Percentiles rank a stretch among this genome's conserved stretches.
Evolutionary conservation across 2,113 vertebrate species (phyloP).

Genomic region (Ciconia stormi): DNA sequence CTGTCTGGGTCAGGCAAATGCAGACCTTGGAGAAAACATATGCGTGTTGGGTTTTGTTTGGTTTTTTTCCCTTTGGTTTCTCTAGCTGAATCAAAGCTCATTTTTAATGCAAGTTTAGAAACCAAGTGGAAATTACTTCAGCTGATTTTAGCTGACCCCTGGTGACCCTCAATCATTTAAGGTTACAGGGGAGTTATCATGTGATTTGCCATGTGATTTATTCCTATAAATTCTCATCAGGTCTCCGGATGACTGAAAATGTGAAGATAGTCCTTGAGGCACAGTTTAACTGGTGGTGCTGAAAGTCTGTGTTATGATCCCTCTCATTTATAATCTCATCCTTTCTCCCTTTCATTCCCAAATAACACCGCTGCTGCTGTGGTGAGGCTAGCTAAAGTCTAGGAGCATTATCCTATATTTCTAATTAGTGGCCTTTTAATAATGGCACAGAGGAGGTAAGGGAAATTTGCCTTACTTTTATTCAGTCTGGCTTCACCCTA

Average conservation of each 20-base stretch:
- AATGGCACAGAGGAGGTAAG: background rate
- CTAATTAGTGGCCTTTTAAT: constrained; percentile 2
- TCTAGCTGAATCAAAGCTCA: background rate
- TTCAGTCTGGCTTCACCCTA: background rate
- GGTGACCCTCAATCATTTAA: background rate
- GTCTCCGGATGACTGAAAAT: background rate
- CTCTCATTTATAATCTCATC: background rate
- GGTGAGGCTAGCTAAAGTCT: background rate
- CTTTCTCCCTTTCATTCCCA: background rate
- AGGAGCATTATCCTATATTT: background rate
- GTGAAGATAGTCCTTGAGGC: background rate
- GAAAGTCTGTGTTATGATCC: background rate
- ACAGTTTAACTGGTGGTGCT: constrained; percentile 7
- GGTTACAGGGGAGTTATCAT: background rate
- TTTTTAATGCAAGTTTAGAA: constrained; percentile 13
- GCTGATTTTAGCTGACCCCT: background rate
- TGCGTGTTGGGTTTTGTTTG: rapidly evolving
- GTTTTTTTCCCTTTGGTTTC: background rate
- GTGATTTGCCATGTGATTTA: constrained; percentile 6
- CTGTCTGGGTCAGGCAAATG: background rate
- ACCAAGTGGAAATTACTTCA: background rate
- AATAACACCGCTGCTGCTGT: background rate
- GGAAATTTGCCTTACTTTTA: background rate
- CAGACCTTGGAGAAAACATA: background rate
- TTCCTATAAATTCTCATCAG: background rate